Evolutionary conservation across 2,888 invertebrate species (phyloP), one percentile per base, ranked within the genome.

Genomic region (Panzeria rudis): DNA sequence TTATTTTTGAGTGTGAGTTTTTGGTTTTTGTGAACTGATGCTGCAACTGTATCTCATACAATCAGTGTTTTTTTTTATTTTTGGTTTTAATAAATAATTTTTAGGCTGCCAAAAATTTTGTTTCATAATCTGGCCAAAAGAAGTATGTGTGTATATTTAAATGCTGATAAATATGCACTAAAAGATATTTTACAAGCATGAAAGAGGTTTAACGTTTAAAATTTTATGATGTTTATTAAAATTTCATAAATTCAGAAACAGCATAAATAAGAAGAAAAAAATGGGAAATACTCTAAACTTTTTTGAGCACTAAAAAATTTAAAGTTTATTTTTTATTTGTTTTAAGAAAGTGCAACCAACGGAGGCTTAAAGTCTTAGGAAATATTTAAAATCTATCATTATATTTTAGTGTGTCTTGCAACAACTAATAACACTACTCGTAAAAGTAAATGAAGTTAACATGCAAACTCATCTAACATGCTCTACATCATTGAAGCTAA

Each of bases 121-220:
- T 59, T 66, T 79, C 66, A 38, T 50, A 76, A 62, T 54, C 61
- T 69, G 64, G 17, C 32, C 47, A 17, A 41, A 52, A 56, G 32
- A 52, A 38, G 38, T 17, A 3, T 62, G 25, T 32, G n/a, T 25
- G 8, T 25, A 0, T 32, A 20, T 62, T 47, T 61, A 52, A 68
- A 32, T 32, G 44, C 25, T 77, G 76, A 76, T 75, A 79, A 83
- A 61, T 71, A 66, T 69, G n/a, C 47, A 41, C 59, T 61, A 71
- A 17, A 69, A 62, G 50, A 52, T 41, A 59, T 77, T 77, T 72
- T 77, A 86, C 75, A 81, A 86, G 86, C 86, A 85, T 86, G 82
- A 86, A 87, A 86, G 83, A 75, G 87, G 86, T 84, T 87, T 87
- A 86, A 81, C 86, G 72, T 81, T 87, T 85, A 52, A 71, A 38